Conservation (phyloP, 2,113 vertebrate species). For the Phrynocephalus versicolor region DNA sequence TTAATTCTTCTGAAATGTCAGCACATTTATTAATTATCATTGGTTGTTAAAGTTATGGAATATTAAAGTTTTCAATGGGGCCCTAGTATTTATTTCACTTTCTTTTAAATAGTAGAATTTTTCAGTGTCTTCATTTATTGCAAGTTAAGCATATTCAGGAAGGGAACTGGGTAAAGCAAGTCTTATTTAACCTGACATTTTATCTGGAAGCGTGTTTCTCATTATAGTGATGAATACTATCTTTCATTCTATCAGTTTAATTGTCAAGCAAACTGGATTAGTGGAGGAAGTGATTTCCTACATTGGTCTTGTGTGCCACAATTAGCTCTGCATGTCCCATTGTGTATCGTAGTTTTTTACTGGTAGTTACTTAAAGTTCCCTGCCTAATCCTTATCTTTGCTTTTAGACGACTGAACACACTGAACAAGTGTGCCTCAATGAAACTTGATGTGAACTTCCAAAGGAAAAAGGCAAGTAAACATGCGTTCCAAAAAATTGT, state of each 20-base stretch:
- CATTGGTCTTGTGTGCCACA: not conserved
- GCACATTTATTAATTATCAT: not conserved
- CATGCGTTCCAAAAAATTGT: constrained; percentile 13
- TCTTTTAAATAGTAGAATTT: not conserved
- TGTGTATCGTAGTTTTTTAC: not conserved
- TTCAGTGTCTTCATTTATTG: not conserved
- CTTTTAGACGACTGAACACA: constrained; percentile 91
- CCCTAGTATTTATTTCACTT: not conserved
- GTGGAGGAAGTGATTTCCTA: not conserved
- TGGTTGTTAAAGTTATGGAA: not conserved
- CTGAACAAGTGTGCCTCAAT: constrained; percentile 98
- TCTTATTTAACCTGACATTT: not conserved
- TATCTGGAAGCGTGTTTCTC: not conserved
- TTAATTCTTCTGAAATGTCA: not conserved
- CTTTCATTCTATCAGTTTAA: not conserved
- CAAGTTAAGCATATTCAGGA: not conserved
- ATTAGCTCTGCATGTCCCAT: not conserved
- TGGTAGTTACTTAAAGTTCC: constrained; percentile 23
- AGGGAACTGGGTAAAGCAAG: not conserved
- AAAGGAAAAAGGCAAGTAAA: constrained; percentile 92
- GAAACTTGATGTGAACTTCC: constrained; percentile 97
- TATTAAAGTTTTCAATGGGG: not conserved
- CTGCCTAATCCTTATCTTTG: constrained; percentile 64
- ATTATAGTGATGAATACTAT: not conserved
- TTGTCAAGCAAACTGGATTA: not conserved